Base-by-base conservation (phyloP, 2,797 vertebrate species). In the Mustela erminea region DNA sequence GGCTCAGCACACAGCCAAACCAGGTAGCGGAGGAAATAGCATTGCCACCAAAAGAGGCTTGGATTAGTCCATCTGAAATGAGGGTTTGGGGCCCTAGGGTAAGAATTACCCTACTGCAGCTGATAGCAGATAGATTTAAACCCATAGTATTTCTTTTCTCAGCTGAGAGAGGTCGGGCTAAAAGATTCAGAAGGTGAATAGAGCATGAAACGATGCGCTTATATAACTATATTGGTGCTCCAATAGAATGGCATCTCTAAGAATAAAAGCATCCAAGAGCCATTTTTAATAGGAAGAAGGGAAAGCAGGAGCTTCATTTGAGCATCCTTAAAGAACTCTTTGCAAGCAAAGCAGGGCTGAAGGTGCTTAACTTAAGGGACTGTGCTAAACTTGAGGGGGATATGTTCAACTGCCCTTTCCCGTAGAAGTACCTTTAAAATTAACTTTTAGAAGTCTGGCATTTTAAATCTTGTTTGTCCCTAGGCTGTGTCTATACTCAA, bases 21-120 rank as follows among this genome's bases (percentile, higher is more conserved):
- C 98, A 98, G 98, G 98, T 98, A 98, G 96, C 11, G 0, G 9
- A 95, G 98, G 97, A 98, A 97, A 98, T 0, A 29, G 3, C 80
- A 29, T 89, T 2, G 15, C 32, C 77, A 92, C 85, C 13, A 3
- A 74, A 81, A 89, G 1, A 95, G 95, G 97, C 35, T 93, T 0
- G 0, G 97, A 52, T 70, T 84, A 85, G 95, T 93, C 43, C 0
- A 0, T 66, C 83, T 80, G 92, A 85, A 60, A 90, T 0, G 11
- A 93, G 84, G 91, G 77, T 82, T 82, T 92, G 93, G 41, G 11
- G 97, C 96, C 96, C 72, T 0, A 1, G 92, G 92, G 23, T 72
- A 85, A 95, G 91, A 96, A 97, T 96, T 81, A 86, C 83, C 92
- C 80, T 89, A 84, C 93, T 91, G 92, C 82, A 29, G 92, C 58